A percentile compares a stretch with the other conserved stretches of the same genome.
Evolutionary conservation across 2,888 invertebrate genomes (phyloP).

Genomic region (Caenorhabditis virilis): DNA sequence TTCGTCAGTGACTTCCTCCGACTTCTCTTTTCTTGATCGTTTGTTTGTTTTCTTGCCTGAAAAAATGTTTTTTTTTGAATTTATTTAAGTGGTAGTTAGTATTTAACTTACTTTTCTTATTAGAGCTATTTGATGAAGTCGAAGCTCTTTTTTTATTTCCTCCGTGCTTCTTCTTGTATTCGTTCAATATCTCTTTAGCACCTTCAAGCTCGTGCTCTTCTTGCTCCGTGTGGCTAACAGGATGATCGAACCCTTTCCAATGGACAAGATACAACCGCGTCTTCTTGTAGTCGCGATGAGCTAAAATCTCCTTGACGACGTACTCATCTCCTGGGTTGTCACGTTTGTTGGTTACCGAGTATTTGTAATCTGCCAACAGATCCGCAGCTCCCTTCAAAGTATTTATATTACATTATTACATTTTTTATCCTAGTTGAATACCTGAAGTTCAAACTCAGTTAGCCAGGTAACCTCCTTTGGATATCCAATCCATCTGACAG

Average conservation of each 20-base stretch:
- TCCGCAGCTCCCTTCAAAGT: slow-evolving; percentile 1
- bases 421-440: background rate
- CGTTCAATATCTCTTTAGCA: background rate
- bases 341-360: slow-evolving; percentile 8
- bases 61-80: background rate
- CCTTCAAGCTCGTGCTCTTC: slow-evolving; percentile 12
- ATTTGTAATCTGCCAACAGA: slow-evolving; percentile 12
- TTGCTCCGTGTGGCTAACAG: slow-evolving; percentile 19
- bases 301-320: slow-evolving; percentile 14
- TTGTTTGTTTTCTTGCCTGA: background rate
- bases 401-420: background rate
- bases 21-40: background rate
- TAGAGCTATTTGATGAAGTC: too few relatives aligned
- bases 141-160: background rate
- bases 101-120: too few relatives aligned
- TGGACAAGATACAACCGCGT: slow-evolving; percentile 14
- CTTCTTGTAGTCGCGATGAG: slow-evolving; percentile 9
- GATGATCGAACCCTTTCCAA: slow-evolving; percentile 17
- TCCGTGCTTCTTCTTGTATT: too few relatives aligned
- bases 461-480: background rate
- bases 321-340: slow-evolving; percentile 6
- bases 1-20: background rate
- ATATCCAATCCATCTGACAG: slow-evolving; percentile 1
- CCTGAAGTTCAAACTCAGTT: slow-evolving; percentile 18
- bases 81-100: too few relatives aligned